Evolutionary conservation across 2,888 invertebrate species (phyloP).

Genomic region (Acanthoscelides obtectus): DNA sequence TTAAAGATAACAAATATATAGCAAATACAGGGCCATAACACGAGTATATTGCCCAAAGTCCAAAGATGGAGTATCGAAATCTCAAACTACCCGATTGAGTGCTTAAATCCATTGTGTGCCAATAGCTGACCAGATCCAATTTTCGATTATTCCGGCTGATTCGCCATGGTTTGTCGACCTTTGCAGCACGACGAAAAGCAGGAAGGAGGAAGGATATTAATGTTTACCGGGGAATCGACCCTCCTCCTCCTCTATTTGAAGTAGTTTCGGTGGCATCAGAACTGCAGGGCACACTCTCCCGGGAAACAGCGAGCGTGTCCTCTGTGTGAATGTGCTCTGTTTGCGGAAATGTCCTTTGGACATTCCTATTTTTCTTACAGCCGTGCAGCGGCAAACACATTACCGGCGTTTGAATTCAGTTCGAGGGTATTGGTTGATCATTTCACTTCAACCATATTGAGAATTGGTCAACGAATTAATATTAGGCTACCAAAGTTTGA

Average conservation of each 20-base stretch:
- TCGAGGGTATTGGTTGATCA: too few relatives aligned
- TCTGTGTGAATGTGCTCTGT: constrained; percentile 26
- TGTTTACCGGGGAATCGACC: neutral
- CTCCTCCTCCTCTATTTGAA: neutral
- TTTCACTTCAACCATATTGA: too few relatives aligned
- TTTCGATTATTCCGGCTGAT: neutral
- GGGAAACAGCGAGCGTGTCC: neutral
- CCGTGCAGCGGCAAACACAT: neutral
- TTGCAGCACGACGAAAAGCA: neutral
- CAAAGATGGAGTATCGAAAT: neutral
- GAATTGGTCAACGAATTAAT: too few relatives aligned
- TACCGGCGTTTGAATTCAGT: neutral
- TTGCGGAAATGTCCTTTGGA: constrained; percentile 35
- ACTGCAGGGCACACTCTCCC: neutral
- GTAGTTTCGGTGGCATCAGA: neutral
- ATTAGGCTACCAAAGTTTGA: too few relatives aligned
- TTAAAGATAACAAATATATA: too few relatives aligned
- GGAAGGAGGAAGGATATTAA: neutral
- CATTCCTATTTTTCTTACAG: constrained; percentile 4
- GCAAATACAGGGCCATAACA: too few relatives aligned
- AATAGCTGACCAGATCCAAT: neutral
- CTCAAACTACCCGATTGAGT: neutral
- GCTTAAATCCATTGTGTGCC: neutral
- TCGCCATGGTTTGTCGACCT: neutral
- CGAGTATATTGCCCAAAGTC: too few relatives aligned